A percentile compares a stretch with the other conserved stretches of the same genome.
These are phyloP conservation scores for Drosophila elegans DNA, from an alignment of 1,140 invertebrate genomes.

Conservation along the genomic window DNA sequence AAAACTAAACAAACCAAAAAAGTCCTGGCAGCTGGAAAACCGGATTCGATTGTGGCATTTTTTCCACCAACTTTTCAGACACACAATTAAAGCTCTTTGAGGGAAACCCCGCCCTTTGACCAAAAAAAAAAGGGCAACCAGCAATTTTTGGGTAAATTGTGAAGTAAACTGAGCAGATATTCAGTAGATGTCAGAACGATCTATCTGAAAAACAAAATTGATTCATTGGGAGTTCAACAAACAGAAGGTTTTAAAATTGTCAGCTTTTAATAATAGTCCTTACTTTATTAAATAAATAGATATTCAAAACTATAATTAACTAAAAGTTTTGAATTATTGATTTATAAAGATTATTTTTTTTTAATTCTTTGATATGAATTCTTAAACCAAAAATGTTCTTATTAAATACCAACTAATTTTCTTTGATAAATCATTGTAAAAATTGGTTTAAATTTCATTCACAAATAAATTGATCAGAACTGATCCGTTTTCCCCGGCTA, in stretches of 20 bases:
- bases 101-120: conserved; percentile 45
- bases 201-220: background rate
- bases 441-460: background rate
- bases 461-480: background rate
- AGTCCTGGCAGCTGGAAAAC: conserved; percentile 52
- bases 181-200: background rate
- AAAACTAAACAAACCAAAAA: conserved; percentile 24
- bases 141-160: conserved; percentile 28
- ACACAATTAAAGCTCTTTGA: conserved; percentile 55
- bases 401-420: too few relatives aligned
- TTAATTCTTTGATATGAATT: too few relatives aligned
- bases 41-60: conserved; percentile 40
- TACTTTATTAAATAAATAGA: too few relatives aligned
- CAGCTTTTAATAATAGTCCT: too few relatives aligned
- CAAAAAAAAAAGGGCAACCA: conserved; percentile 36
- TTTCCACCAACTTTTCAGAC: conserved; percentile 33
- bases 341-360: too few relatives aligned
- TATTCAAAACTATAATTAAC: too few relatives aligned
- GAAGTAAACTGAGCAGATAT: conserved; percentile 1
- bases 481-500: conserved; percentile 4
- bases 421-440: too few relatives aligned
- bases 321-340: too few relatives aligned
- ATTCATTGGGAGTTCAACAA: background rate
- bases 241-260: background rate
- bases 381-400: too few relatives aligned